Conservation (phyloP, 1,140 invertebrate genomes). For the Planococcus citri region DNA sequence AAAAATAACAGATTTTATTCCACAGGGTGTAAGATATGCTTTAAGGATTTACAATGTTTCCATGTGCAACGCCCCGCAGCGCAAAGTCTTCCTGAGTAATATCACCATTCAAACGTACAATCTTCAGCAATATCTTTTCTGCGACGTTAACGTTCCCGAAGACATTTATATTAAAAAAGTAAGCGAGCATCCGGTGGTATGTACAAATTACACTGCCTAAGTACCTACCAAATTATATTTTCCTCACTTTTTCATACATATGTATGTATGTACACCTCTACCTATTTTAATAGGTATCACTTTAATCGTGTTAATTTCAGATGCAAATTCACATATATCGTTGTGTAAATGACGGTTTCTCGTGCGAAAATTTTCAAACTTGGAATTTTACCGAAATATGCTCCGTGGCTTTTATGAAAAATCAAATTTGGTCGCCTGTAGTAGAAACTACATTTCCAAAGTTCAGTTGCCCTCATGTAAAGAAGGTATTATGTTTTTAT, state of each 20-base stretch:
- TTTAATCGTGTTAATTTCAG: neutral
- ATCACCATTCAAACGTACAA: neutral
- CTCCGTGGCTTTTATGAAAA: neutral
- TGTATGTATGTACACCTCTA: neutral
- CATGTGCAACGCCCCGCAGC: neutral
- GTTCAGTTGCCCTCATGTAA: neutral
- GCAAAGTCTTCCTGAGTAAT: neutral
- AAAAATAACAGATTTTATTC: no score
- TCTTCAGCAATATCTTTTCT: neutral
- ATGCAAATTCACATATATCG: neutral
- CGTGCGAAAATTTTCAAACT: constrained; percentile 6
- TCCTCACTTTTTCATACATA: neutral
- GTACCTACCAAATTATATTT: no score
- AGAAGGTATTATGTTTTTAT: neutral
- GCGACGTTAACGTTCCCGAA: neutral
- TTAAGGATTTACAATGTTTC: neutral
- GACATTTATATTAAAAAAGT: neutral
- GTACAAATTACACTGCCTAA: no score
- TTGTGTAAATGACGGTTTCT: neutral
- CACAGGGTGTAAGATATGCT: neutral
- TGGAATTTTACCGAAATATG: neutral
- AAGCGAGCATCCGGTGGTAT: no score
- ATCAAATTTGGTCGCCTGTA: neutral
- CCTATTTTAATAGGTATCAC: neutral
- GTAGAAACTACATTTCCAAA: neutral